Evolutionary conservation across 2,113 vertebrate species (phyloP).

Genomic region (Irena cyanogastra): DNA sequence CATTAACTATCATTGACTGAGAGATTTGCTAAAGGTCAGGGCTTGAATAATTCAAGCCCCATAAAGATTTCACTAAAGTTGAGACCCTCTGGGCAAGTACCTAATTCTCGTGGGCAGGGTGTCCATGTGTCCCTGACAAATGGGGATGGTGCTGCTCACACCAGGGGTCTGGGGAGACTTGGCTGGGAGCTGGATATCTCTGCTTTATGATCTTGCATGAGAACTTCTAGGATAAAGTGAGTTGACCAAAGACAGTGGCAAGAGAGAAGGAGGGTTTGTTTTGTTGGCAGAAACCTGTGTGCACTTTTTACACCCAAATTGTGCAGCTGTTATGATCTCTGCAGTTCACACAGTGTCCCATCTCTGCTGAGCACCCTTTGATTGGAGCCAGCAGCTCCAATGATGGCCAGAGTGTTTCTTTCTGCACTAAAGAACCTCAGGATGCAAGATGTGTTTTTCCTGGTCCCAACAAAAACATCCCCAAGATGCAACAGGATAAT

Average conservation of each 20-base stretch:
- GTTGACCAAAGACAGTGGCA: background rate
- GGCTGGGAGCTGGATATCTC: background rate
- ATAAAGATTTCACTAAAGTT: slow-evolving; percentile 52
- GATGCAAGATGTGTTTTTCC: fast-evolving
- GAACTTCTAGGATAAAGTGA: background rate
- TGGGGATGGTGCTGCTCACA: background rate
- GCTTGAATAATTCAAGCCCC: slow-evolving; percentile 61
- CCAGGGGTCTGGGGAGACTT: background rate
- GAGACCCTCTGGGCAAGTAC: slow-evolving; percentile 45
- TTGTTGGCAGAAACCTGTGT: background rate
- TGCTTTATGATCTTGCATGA: background rate
- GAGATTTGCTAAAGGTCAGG: slow-evolving; percentile 64
- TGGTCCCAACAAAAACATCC: too few species aligned
- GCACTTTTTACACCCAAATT: background rate
- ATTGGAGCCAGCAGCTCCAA: background rate
- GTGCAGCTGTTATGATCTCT: background rate
- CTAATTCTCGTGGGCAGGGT: background rate
- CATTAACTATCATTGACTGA: slow-evolving; percentile 62
- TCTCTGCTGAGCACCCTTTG: background rate
- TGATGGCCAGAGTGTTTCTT: background rate
- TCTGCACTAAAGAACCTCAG: background rate
- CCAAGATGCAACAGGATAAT: background rate
- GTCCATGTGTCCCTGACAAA: background rate
- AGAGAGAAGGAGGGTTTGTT: background rate
- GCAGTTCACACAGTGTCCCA: background rate